Base-by-base conservation (phyloP, 1,140 invertebrate genomes). In the Gonioctena quinquepunctata region DNA sequence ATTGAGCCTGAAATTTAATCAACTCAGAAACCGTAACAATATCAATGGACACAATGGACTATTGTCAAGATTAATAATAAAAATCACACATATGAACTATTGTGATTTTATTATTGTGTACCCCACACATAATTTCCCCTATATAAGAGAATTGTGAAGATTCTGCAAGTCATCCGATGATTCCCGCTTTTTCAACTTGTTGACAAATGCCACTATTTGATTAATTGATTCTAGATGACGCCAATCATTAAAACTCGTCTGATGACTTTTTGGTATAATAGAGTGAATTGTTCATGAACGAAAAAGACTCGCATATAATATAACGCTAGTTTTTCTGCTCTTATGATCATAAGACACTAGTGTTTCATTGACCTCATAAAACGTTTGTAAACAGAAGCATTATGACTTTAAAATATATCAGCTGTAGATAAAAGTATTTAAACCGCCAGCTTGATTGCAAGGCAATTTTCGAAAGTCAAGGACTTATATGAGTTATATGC, bases 91-190 rank as follows among this genome's bases (percentile, higher is more conserved):
- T 21, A 3, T 8, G 19, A 8, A 25, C 54, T 23, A 25, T 22
- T 21, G 25, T 13, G 21, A 22, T 42, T 42, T 21, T 19, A 57
- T 13, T 22, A 22, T 57, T 57, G 21, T 6, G n/a, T 18, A 54
- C 18, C 52, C 52, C 52, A 57, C 19, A 57, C 18, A n/a, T 11
- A 22, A 25, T 21, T n/a, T 49, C 54, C 52, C 52, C 54, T 57
- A 5, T 13, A 21, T 21, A 21, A n/a, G 21, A 21, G 21, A 25
- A 57, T 25, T 57, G 5, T 57, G 25, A 23, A 21, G 54, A 23
- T 21, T 21, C n/a, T 57, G 54, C 54, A 57, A 57, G 54, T 57
- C 54, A 57, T 57, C 21, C 13, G 8, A 25, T 57, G 54, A 57
- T 57, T 57, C 25, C 22, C 25, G n/a, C 22, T 57, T 57, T 2